Evolutionary conservation across 2,888 invertebrate genomes (phyloP).

Genomic region (Aphidoletes aphidimyza): DNA sequence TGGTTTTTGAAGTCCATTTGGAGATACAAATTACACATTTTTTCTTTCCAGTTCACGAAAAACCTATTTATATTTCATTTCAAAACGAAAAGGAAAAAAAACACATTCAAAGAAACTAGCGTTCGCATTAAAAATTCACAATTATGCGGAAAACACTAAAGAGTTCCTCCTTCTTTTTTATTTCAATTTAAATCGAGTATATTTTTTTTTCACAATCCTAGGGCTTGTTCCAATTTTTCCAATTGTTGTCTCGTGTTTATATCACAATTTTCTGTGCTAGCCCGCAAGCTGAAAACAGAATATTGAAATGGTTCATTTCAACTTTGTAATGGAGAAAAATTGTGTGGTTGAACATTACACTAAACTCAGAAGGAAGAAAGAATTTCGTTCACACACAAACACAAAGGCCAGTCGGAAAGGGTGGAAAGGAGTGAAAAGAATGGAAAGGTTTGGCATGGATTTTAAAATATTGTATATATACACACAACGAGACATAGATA

Average conservation of each 20-base stretch:
- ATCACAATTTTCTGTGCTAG: slow-evolving; percentile 26
- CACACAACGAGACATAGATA: too few relatives aligned
- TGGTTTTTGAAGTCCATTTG: too few relatives aligned
- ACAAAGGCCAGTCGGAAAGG: neutral
- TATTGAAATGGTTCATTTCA: slow-evolving; percentile 10
- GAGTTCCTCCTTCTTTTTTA: neutral
- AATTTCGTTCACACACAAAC: too few relatives aligned
- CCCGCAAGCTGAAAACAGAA: neutral
- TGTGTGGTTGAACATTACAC: neutral
- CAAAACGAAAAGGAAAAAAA: too few relatives aligned
- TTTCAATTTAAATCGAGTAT: neutral
- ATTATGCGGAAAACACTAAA: neutral
- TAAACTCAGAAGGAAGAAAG: too few relatives aligned
- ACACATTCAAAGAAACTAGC: neutral
- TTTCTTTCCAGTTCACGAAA: too few relatives aligned
- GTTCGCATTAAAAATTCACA: neutral
- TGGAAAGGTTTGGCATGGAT: too few relatives aligned
- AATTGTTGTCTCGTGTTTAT: neutral
- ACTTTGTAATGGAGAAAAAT: neutral
- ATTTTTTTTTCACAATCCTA: neutral
- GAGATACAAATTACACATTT: too few relatives aligned
- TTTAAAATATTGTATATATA: too few relatives aligned
- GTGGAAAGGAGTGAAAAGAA: neutral
- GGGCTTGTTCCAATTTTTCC: neutral
- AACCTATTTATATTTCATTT: too few relatives aligned